Base-by-base conservation (phyloP, 1,140 invertebrate species). In the Metopolophium dirhodum region DNA sequence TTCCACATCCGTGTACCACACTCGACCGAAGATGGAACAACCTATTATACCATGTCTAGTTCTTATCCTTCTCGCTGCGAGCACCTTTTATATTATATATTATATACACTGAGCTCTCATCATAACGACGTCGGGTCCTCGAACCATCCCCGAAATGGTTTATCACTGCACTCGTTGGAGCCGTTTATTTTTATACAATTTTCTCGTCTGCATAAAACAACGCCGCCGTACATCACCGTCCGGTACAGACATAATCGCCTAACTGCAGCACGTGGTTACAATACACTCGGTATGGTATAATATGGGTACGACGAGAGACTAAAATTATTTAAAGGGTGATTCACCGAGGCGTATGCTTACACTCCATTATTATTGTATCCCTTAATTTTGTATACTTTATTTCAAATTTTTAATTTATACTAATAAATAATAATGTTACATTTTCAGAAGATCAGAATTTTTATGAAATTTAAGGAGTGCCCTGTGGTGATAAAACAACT, bases 131-230 rank as follows among this genome's bases (percentile, higher is more conserved):
- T n/a, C 7, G 14, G 30, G 30, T n/a, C 61, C 61, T 77, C n/a
- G n/a, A 77, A 77, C 14, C 30, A 77, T 77, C 30, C 30, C n/a
- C 61, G 61, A 77, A 77, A 77, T n/a, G 61, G 14, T 77, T n/a
- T n/a, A 77, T 68, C 30, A 1, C 61, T 0, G 11, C 3, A 68
- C 0, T 68, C 30, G 61, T 20, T 20, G 14, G 30, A 20, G 61
- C 61, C 14, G 61, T 77, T n/a, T 77, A 77, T 77, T 77, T 77
- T 77, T 77, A 77, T 77, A 77, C 61, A n/a, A 77, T 77, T 77
- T 77, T 77, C 61, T n/a, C 4, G 61, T 35, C 14, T 77, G 14
- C 30, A n/a, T 77, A 77, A 77, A 77, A 77, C 14, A 77, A n/a
- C 57, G 26, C 30, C 30, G 6, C 4, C 30, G 30, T 77, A 1